Percentiles rank a stretch among this genome's conserved stretches.
These are phyloP conservation scores for Dexiosoma caninum DNA, from an alignment of 2,888 invertebrate genomes.

Conservation along the genomic window DNA sequence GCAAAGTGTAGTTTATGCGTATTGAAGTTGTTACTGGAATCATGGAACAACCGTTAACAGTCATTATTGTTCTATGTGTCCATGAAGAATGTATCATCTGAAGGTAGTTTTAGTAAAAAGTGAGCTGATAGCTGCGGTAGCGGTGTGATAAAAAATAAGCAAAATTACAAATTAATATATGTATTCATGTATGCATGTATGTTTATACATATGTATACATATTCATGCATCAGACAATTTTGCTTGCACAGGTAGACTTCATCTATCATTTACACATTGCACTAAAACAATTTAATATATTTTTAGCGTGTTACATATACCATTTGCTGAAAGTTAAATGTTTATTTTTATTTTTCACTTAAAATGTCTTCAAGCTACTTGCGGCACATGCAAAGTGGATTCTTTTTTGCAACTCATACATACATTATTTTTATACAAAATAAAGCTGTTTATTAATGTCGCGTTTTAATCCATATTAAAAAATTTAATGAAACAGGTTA, in stretches of 20 bases:
- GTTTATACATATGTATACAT: too few species aligned
- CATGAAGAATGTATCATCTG: neutral
- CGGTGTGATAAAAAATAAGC: neutral
- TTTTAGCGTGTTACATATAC: too few species aligned
- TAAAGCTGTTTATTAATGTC: constrained; percentile 1
- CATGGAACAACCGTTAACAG: neutral
- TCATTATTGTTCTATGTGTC: neutral
- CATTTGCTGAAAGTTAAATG: neutral
- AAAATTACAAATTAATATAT: neutral
- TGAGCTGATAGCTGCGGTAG: too few species aligned
- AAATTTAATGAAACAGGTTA: constrained; percentile 24
- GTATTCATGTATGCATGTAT: too few species aligned
- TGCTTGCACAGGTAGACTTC: too few species aligned
- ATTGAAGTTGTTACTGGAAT: constrained; percentile 3
- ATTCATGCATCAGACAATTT: too few species aligned
- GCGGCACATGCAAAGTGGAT: neutral
- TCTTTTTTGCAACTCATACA: neutral
- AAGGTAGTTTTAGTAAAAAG: neutral
- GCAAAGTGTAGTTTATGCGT: constrained; percentile 3
- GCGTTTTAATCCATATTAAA: neutral
- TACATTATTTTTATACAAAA: neutral
- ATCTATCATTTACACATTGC: too few species aligned
- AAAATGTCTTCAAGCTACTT: neutral
- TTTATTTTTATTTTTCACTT: neutral
- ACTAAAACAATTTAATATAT: too few species aligned